phyloP scores from a whole-genome alignment of 2,797 vertebrate genomes.

The Anguilla obscura region DNA sequence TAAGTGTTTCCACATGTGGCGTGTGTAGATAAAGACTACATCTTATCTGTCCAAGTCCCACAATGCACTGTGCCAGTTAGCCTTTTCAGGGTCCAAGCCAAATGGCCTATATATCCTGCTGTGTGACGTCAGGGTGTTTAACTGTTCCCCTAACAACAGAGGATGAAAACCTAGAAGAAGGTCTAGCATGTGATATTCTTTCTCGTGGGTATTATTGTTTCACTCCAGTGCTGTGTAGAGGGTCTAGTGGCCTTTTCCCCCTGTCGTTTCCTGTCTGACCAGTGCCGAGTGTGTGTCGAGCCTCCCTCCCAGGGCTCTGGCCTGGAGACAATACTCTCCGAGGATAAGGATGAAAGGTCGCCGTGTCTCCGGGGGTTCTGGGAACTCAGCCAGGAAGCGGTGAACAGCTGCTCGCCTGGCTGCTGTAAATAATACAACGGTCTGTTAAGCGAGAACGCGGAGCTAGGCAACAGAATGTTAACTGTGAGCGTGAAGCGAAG shows the following conservation, averaged over 20 bases:
- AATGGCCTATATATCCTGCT: neutral
- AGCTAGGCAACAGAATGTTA: neutral
- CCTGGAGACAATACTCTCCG: neutral
- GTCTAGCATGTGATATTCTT: neutral
- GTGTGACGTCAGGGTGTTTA: neutral
- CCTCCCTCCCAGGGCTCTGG: neutral
- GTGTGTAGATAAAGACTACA: neutral
- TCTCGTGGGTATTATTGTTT: neutral
- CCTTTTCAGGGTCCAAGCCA: neutral
- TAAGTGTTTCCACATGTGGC: neutral
- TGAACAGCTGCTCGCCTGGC: neutral
- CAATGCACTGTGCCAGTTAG: neutral
- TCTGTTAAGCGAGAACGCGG: neutral
- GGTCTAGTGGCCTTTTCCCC: neutral
- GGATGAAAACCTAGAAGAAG: neutral
- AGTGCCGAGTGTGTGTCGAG: neutral
- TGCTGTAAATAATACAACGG: neutral
- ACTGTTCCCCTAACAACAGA: neutral
- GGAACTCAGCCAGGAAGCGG: neutral
- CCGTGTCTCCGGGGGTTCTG: neutral
- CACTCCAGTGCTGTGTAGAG: neutral
- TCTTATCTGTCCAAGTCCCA: neutral
- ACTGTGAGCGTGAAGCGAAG: neutral
- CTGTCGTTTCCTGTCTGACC: neutral
- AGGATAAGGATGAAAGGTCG: neutral